Evolutionary conservation across 1,140 invertebrate genomes (phyloP), one percentile per base, ranked within the genome.

Genomic region (Diorhabda sublineata): DNA sequence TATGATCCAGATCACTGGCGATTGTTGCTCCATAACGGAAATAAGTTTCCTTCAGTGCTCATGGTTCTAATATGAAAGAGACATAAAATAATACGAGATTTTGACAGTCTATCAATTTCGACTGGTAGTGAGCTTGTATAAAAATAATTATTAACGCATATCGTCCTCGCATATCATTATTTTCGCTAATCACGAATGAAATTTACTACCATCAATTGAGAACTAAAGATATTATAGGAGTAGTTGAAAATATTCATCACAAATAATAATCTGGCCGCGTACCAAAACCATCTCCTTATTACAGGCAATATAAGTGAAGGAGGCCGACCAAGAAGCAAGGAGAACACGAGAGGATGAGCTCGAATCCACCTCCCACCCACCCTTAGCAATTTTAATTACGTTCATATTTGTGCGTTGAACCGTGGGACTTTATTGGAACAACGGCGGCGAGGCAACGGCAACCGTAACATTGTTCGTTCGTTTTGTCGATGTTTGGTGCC

Each of bases 401-500:
- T 67, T 67, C 65, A 67, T 67, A 67, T 67, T 67, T 67, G 65
- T 67, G 65, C 65, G 65, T 67, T 67, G 42, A 67, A 60, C 57
- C 65, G 65, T 67, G 58, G 47, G 57, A 44, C 41, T 59, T 67
- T 67, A 60, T 67, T 67, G 58, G 57, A 67, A 67, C 47, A 52
- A 52, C 47, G 47, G 6, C 47, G 47, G 47, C 47, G 65, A 58
- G 26, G 26, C 26, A 26, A 26, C 64, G 65, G 65, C 57, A 67
- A 67, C 70, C 72, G 69, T 73, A 73, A 73, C 72, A 73, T 70
- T 73, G 72, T 73, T 71, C 66, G 67, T 52, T 52, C 47, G 47
- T 52, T 52, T 52, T 52, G 47, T 52, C 6, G 47, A 52, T 52
- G 47, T 6, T 52, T 52, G 47, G 47, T 52, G 47, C 47, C 47